Conservation (phyloP, 2,888 invertebrate genomes). For the Aplocera efformata region DNA sequence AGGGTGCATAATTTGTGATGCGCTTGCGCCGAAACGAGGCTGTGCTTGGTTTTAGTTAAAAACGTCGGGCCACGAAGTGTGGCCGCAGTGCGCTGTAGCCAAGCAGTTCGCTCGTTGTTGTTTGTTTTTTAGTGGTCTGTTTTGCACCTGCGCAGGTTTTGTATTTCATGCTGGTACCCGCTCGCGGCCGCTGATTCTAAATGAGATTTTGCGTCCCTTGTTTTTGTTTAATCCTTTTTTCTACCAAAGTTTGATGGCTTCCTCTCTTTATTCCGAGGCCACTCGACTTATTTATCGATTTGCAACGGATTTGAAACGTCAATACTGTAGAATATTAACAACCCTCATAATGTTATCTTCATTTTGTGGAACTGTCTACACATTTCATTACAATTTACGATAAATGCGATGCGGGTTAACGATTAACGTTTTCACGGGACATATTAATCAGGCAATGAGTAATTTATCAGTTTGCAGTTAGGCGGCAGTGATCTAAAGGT, state of each 20-base stretch:
- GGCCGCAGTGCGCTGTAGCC: slow-evolving; percentile 35
- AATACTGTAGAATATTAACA: slow-evolving; percentile 3
- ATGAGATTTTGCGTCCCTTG: slow-evolving; percentile 50
- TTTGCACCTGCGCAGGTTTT: slow-evolving; percentile 72
- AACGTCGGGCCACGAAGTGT: slow-evolving; percentile 55
- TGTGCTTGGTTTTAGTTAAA: slow-evolving; percentile 74
- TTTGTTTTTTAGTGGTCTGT: slow-evolving; percentile 64
- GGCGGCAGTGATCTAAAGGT: neutral
- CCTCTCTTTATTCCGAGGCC: slow-evolving; percentile 36
- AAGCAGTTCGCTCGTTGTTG: slow-evolving; percentile 50
- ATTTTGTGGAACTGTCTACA: slow-evolving; percentile 1
- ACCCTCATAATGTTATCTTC: neutral
- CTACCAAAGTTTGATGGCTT: slow-evolving; percentile 37
- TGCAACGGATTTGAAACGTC: slow-evolving; percentile 25
- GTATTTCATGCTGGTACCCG: slow-evolving; percentile 50
- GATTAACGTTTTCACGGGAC: slow-evolving; percentile 13
- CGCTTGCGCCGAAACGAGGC: slow-evolving; percentile 58
- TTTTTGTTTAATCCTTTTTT: slow-evolving; percentile 43
- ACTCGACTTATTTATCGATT: slow-evolving; percentile 32
- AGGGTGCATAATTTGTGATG: slow-evolving; percentile 75
- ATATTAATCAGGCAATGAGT: slow-evolving; percentile 7
- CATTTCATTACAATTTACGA: slow-evolving; percentile 2
- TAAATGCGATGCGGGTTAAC: slow-evolving; percentile 3
- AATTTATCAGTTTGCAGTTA: neutral
- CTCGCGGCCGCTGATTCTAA: slow-evolving; percentile 39